Evolutionary conservation across 2,888 invertebrate species (phyloP), one percentile per base, ranked within the genome.

Genomic region (Phoronis australis): DNA sequence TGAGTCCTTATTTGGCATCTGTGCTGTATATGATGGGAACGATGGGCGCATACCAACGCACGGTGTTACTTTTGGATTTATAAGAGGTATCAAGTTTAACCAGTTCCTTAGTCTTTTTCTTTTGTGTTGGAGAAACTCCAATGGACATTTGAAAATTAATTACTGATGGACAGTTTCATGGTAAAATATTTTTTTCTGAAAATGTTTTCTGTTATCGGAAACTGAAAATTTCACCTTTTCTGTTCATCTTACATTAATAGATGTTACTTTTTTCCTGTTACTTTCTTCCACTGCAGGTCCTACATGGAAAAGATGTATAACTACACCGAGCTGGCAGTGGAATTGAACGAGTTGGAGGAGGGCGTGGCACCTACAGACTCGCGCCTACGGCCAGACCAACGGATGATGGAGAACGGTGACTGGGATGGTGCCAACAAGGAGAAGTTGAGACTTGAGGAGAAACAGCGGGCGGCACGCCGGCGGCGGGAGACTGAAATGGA

Each of bases 311-410:
- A 82, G 68, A 91, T 87, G 82, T 99, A 99, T 80, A 87, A 89
- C 80, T 97, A 97, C 80, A 96, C 96, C 42, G 81, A 87, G 74
- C 82, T 99, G 66, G 95, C 99, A 47, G 88, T 94, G 72, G 95
- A 99, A 79, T 81, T 99, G 65, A 99, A 99, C 79, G 97, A 99
- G 80, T 82, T 83, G 41, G 99, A 99, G 79, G 84, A 86, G 4
- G 88, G 85, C 54, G 86, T 97, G 25, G 94, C 95, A 45, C 96
- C 96, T 9, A 95, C 97, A 0, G 99, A 99, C 82, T 87, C 90
- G 46, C 84, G 96, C 27, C 78, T 83, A 46, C 83, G 99, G 49
- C 97, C 97, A 51, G 99, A 99, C 83, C 99, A 99, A 80, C 84
- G 97, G 45, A 83, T 94, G 62, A 99, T 99, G 97, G 75, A 75